Evolutionary conservation across 2,888 invertebrate species (phyloP).

Genomic region (Scelioninae gen. 2): DNA sequence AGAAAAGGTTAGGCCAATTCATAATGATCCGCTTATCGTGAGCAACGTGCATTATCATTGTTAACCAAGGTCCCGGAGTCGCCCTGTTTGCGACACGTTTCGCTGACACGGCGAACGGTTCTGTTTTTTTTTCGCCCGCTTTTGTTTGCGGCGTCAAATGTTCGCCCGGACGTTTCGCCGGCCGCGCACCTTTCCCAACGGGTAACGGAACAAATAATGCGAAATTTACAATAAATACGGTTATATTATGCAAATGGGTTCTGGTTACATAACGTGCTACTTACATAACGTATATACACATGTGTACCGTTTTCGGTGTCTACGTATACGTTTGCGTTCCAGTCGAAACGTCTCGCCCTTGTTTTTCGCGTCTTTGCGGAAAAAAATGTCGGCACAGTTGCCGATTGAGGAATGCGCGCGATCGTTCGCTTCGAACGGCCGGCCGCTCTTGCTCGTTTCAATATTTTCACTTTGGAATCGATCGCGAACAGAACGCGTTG

Average conservation of each 20-base stretch:
- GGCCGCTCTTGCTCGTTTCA: too few species aligned
- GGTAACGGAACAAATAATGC: slow-evolving; percentile 17
- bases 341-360: too few species aligned
- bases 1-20: slow-evolving; percentile 71
- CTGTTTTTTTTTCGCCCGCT: too few species aligned
- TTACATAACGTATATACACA: slow-evolving; percentile 35
- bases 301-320: slow-evolving; percentile 25
- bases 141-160: too few species aligned
- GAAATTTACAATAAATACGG: slow-evolving; percentile 48
- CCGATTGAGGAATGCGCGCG: too few species aligned
- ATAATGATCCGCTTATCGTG: slow-evolving; percentile 67
- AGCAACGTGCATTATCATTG: slow-evolving; percentile 68
- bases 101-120: too few species aligned
- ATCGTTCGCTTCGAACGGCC: too few species aligned
- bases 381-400: too few species aligned
- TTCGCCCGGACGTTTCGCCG: slow-evolving; percentile 23
- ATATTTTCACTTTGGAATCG: too few species aligned
- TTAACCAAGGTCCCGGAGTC: slow-evolving; percentile 70
- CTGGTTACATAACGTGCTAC: slow-evolving; percentile 41
- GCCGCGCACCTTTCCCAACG: slow-evolving; percentile 13
- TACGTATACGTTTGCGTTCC: slow-evolving; percentile 8
- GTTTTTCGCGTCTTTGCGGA: too few species aligned
- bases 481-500: too few species aligned
- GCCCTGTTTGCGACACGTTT: slow-evolving; percentile 58
- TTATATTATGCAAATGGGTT: slow-evolving; percentile 35